Conservation (phyloP, 2,888 invertebrate genomes). For the Mythimna impura region DNA sequence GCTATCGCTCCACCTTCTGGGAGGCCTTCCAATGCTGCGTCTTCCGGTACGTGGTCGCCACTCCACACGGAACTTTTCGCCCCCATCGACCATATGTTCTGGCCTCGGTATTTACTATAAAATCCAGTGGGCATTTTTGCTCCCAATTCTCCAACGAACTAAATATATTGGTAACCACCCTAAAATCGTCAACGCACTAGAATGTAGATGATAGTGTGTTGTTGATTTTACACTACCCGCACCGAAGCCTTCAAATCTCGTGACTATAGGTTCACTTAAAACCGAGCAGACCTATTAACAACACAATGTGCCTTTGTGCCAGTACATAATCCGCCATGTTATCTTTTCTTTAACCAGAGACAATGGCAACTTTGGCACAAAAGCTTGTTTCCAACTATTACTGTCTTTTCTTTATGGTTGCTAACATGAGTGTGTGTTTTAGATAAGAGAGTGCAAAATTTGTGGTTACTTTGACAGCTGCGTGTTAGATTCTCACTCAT, state of each 20-base stretch:
- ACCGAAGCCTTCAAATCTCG: not conserved
- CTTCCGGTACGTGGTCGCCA: no score
- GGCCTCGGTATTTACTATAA: no score
- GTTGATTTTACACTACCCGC: no score
- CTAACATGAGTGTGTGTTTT: constrained; percentile 18
- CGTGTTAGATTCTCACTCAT: not conserved
- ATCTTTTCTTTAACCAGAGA: constrained; percentile 55
- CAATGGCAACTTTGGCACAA: constrained; percentile 51
- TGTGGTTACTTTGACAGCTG: not conserved
- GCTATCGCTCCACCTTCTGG: no score
- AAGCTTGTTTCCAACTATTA: constrained; percentile 45
- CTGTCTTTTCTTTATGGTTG: constrained; percentile 14
- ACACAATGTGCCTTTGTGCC: constrained; percentile 46
- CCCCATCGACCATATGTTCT: no score
- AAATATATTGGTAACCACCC: no score
- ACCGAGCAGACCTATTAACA: constrained; percentile 23
- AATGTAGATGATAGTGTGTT: no score
- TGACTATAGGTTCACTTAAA: constrained; percentile 13
- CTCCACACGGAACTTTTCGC: no score
- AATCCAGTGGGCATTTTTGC: no score
- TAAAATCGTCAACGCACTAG: no score
- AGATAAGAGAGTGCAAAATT: not conserved
- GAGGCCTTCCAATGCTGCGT: no score
- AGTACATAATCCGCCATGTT: constrained; percentile 51
- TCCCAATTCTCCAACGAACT: no score